Evolutionary conservation across 1,140 invertebrate species (phyloP).

Genomic region (Arion vulgaris): DNA sequence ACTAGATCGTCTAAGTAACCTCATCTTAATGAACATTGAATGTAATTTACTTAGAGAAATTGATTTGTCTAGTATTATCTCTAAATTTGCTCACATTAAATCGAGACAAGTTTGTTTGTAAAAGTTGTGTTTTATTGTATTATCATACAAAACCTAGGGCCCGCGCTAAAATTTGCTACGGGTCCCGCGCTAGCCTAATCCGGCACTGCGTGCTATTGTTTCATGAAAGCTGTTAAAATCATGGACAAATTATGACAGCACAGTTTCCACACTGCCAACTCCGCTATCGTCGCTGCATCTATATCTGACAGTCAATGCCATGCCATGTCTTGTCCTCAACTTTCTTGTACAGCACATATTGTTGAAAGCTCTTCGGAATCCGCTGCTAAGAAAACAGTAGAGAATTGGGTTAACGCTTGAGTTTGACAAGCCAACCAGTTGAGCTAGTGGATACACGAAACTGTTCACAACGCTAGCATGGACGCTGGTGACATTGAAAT

Average conservation of each 20-base stretch:
- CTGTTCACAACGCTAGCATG: conserved; percentile 31
- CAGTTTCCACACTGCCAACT: conserved; percentile 46
- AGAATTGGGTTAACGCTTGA: conserved; percentile 66
- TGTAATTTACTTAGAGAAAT: too few species aligned
- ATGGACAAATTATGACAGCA: conserved; percentile 38
- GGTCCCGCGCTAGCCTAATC: too few species aligned
- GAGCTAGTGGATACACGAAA: conserved; percentile 71
- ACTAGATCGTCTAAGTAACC: too few species aligned
- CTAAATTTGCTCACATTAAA: too few species aligned
- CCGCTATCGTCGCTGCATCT: conserved; percentile 44
- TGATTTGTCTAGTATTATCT: too few species aligned
- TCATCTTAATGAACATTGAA: too few species aligned
- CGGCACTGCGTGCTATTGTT: too few species aligned
- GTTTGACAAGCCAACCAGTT: conserved; percentile 76
- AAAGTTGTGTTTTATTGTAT: too few species aligned
- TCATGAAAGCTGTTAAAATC: too few species aligned
- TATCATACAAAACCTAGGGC: too few species aligned
- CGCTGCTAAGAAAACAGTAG: conserved; percentile 66
- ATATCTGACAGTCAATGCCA: conserved; percentile 38
- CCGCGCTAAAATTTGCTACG: too few species aligned
- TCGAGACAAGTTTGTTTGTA: too few species aligned
- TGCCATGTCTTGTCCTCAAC: conserved; percentile 31
- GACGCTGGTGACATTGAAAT: conserved; percentile 47
- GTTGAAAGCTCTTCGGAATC: conserved; percentile 61
- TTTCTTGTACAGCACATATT: conserved; percentile 51